A percentile compares a stretch with the other conserved stretches of the same genome.
Evolutionary conservation across 2,113 vertebrate species (phyloP).

Genomic region (Platycercus adscitus): DNA sequence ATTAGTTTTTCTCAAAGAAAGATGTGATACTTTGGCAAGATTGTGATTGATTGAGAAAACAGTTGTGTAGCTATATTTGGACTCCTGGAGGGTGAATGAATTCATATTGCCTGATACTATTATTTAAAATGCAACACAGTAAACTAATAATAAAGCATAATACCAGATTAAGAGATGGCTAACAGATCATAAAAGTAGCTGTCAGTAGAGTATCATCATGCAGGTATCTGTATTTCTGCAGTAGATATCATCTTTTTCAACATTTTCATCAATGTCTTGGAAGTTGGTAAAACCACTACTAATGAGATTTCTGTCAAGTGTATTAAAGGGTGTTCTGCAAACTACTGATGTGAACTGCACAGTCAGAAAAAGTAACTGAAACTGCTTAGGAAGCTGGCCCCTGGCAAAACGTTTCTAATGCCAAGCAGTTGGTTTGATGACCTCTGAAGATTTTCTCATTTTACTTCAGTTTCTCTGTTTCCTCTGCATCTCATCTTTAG

Average conservation of each 20-base stretch:
- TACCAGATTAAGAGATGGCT: neutral
- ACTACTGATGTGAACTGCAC: neutral
- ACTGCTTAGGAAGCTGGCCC: neutral
- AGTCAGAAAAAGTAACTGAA: neutral
- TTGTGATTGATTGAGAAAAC: neutral
- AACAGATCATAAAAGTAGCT: neutral
- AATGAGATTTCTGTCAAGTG: neutral
- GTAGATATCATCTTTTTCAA: neutral
- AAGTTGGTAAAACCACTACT: neutral
- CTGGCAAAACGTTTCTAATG: neutral
- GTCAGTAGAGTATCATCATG: neutral
- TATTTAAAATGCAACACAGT: neutral
- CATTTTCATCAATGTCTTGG: neutral
- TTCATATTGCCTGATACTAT: neutral
- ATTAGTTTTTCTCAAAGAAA: neutral
- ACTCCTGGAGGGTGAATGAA: neutral
- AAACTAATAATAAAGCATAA: neutral
- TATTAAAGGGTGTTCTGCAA: neutral
- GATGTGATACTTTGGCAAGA: neutral
- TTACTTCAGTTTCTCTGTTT: neutral
- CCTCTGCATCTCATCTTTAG: neutral
- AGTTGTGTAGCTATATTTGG: neutral
- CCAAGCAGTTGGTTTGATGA: neutral
- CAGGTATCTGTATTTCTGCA: neutral
- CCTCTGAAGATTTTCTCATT: neutral